These are phyloP conservation scores for Acrocephalus arundinaceus DNA, from an alignment of 2,113 vertebrate species.

Conservation along the genomic window DNA sequence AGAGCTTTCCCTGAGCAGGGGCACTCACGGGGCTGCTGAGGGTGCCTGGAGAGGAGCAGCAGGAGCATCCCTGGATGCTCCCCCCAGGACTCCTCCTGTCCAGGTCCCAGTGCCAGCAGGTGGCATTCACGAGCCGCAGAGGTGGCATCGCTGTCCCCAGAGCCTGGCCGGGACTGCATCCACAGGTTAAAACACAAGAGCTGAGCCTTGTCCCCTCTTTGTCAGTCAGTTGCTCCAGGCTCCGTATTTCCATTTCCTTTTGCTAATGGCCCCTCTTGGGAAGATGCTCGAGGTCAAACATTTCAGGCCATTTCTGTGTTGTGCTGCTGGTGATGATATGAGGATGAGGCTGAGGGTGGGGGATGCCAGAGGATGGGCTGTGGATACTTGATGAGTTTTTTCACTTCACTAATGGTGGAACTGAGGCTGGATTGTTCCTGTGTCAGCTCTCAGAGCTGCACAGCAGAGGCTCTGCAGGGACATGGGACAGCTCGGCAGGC, in stretches of 20 bases:
- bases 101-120: neutral
- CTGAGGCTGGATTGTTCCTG: neutral
- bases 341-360: neutral
- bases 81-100: neutral
- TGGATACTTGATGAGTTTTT: neutral
- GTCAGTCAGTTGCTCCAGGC: neutral
- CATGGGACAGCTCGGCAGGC: neutral
- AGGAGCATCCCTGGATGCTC: neutral
- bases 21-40: neutral
- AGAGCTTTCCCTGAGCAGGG: neutral
- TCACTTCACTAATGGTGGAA: neutral
- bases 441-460: neutral
- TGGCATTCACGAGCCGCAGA: neutral
- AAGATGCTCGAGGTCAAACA: neutral
- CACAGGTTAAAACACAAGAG: accelerated
- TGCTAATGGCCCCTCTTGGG: neutral
- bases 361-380: neutral
- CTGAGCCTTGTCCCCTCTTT: neutral
- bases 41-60: neutral
- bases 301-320: neutral
- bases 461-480: neutral
- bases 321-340: neutral
- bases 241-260: neutral
- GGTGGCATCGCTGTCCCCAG: neutral
- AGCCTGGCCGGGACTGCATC: neutral